Evolutionary conservation across 2,797 vertebrate species (phyloP), one percentile per base, ranked within the genome.

Genomic region (Siniperca obscura): DNA sequence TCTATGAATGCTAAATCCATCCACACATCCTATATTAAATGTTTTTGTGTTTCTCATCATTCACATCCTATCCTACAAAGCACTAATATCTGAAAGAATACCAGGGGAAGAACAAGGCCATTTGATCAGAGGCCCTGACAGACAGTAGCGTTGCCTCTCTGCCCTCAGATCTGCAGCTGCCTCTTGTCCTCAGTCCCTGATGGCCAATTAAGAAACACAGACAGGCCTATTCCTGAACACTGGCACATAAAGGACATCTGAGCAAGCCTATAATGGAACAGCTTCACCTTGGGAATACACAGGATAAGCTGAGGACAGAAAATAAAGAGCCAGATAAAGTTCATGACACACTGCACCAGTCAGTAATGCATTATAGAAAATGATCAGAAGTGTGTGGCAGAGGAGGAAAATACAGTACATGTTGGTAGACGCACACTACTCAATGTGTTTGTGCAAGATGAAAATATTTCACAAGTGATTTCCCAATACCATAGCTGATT

Each of bases 151-250:
- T 48, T 6, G 7, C 74, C 61, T 59, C 44, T 38, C 27, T 68
- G 50, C 53, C 83, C 71, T 80, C 68, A 66, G 53, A 70, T 70
- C 66, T n/a, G 73, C 81, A 72, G 73, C 83, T 87, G 84, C 86
- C 78, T 81, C 79, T 78, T 81, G 80, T 83, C 73, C 70, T 62
- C 9, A 0, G 36, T 90, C 93, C 90, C 91, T 25, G 62, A 73
- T 11, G 90, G 48, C 89, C 85, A 94, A 93, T 93, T 93, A 90
- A 55, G 68, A 66, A 62, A 76, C 71, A 85, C 79, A 81, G 70
- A 56, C 57, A 2, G 57, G 73, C 40, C 62, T 79, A 70, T 52
- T 82, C 76, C 70, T 79, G 36, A 85, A 74, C 82, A 46, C 76
- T 16, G 76, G 44, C 82, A 55, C 84, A 87, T 80, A 84, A 89